Evolutionary conservation across 2,888 invertebrate genomes (phyloP).

Genomic region (Beris chalybata): DNA sequence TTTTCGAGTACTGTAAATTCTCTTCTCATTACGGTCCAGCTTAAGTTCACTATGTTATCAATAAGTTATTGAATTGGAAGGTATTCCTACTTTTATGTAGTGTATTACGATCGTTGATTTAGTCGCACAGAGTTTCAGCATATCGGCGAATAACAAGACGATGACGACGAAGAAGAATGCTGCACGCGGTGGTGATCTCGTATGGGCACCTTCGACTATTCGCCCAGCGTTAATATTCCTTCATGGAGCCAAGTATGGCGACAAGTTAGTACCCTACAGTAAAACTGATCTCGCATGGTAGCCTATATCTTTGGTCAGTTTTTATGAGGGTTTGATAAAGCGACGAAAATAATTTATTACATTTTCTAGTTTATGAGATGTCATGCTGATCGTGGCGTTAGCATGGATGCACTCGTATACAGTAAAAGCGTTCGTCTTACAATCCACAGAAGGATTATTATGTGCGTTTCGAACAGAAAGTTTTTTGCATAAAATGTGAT

Average conservation of each 20-base stretch:
- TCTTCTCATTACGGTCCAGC: conserved; percentile 40
- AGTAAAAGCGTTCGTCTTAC: no score
- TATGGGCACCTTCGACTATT: background rate
- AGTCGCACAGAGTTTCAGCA: background rate
- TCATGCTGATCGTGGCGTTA: conserved; percentile 9
- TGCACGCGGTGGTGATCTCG: background rate
- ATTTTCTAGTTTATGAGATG: conserved; percentile 21
- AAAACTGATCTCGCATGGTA: conserved; percentile 25
- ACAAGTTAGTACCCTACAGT: conserved; percentile 24
- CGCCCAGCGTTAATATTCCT: conserved; percentile 22
- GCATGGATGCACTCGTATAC: no score
- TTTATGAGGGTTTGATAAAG: conserved; percentile 37
- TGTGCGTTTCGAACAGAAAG: no score
- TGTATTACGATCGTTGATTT: conserved; percentile 25
- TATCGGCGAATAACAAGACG: no score
- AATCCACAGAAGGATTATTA: no score
- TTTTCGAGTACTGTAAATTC: conserved; percentile 42
- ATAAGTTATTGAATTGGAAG: conserved; percentile 37
- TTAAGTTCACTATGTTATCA: conserved; percentile 37
- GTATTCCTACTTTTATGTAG: conserved; percentile 25
- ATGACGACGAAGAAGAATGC: background rate
- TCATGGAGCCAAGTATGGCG: conserved; percentile 19
- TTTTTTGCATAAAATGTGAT: no score
- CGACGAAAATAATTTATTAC: conserved; percentile 33
- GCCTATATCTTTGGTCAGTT: conserved; percentile 29